Evolutionary conservation across 2,888 invertebrate genomes (phyloP), one percentile per base, ranked within the genome.

Genomic region (Galerucella pusilla): DNA sequence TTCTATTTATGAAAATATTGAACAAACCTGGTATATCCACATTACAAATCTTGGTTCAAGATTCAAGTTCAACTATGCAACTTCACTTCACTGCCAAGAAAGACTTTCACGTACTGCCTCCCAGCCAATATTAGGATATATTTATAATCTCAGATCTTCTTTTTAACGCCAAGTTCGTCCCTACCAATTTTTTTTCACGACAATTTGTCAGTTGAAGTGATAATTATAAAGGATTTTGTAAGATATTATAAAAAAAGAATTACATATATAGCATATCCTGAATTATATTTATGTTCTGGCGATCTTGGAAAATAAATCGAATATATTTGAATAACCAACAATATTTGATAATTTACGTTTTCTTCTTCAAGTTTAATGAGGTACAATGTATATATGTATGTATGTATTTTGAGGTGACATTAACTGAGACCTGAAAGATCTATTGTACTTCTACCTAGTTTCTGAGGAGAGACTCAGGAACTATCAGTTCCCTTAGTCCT

Each of bases 81-180:
- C 78, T 71, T 79, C 80, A 79, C 80, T 75, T 71, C 75, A 80
- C 78, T 68, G 76, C 65, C 75, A 77, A 75, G 76, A 79, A 82
- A 80, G 78, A 84, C 85, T 85, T 85, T 85, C 85, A 85, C 85
- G 77, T 75, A 85, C 84, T 84, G 81, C 77, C 79, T 78, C 76
- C 73, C 65, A 79, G 82, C 80, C 81, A 82, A 83, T 84, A 83
- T 80, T 80, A 75, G 77, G 81, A 81, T 82, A 83, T 81, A 84
- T 84, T 84, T 84, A 85, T 85, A 85, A 65, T 46, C 45, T 65
- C n/a, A 84, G 81, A 82, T 83, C 82, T 80, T 83, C 76, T 49
- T 77, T 57, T 65, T 46, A 6, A 4, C 28, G 25, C 25, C 28
- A 42, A 42, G 6, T 16, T 63, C 35, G 70, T 78, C 83, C 83